Conservation (phyloP, 2,113 vertebrate genomes). For the Procavia capensis region DNA sequence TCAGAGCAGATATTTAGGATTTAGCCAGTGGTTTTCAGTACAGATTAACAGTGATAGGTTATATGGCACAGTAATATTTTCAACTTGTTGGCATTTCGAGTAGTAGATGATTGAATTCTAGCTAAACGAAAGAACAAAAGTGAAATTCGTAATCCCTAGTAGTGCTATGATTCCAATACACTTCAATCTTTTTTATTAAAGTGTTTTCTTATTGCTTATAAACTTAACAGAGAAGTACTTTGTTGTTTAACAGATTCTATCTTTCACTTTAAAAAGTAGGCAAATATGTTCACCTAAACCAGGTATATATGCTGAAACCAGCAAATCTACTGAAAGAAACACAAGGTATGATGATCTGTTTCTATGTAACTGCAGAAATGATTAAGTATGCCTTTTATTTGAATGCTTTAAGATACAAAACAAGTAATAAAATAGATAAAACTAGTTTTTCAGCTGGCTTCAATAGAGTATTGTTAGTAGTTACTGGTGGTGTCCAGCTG, state of each 20-base stretch:
- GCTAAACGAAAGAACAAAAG: background rate
- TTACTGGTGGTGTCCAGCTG: no score
- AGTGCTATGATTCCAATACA: background rate
- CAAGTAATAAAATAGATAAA: background rate
- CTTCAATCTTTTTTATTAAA: background rate
- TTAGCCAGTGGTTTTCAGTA: background rate
- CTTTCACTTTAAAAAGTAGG: constrained; percentile 69
- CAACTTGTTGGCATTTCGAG: background rate
- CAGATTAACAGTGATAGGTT: background rate
- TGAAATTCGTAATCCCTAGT: constrained; percentile 1
- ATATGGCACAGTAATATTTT: background rate
- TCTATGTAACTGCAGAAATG: background rate
- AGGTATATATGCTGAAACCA: constrained; percentile 36
- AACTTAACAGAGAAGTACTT: constrained; percentile 38
- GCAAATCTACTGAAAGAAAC: constrained; percentile 47
- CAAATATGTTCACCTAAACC: constrained; percentile 52
- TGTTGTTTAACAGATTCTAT: constrained; percentile 45
- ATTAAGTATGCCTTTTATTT: background rate
- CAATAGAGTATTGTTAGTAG: background rate
- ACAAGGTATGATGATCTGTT: constrained; percentile 42
- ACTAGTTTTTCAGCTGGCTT: constrained; percentile 5
- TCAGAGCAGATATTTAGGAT: background rate
- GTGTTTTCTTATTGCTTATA: background rate
- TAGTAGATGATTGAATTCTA: background rate
- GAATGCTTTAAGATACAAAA: constrained; percentile 5